Percentiles rank a stretch among this genome's conserved stretches.
These are phyloP conservation scores for Bathynomus jamesi DNA, from an alignment of 1,140 invertebrate species.

Conservation along the genomic window DNA sequence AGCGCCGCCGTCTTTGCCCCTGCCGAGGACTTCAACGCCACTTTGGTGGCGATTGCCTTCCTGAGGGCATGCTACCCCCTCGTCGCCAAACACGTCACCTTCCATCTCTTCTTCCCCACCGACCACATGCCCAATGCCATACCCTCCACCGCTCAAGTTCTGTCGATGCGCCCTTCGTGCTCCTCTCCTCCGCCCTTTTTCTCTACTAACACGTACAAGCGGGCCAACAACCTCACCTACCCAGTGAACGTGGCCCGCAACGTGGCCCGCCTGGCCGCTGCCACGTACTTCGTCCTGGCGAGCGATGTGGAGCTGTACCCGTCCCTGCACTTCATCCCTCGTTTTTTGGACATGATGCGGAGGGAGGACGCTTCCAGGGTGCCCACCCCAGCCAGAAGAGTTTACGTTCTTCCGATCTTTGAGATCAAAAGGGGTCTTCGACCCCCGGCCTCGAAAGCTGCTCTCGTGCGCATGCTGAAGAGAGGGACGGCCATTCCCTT, in stretches of 20 bases:
- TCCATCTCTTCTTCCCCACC: conserved; percentile 34
- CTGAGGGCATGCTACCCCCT: conserved; percentile 36
- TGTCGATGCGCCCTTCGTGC: conserved; percentile 20
- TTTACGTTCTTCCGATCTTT: conserved; percentile 74
- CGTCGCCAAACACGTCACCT: conserved; percentile 33
- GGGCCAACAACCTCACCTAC: conserved; percentile 64
- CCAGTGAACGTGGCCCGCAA: conserved; percentile 82
- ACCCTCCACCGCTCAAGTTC: conserved; percentile 21
- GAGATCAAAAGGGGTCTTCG: conserved; percentile 63
- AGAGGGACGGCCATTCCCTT: conserved; percentile 78
- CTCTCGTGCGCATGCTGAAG: conserved; percentile 63
- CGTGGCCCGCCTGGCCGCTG: conserved; percentile 68
- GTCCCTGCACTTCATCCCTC: conserved; percentile 27
- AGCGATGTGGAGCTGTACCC: conserved; percentile 85
- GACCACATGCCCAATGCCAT: conserved; percentile 32
- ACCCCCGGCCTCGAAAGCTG: conserved; percentile 65
- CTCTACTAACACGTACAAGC: conserved; percentile 61
- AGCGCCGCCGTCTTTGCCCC: conserved; percentile 68
- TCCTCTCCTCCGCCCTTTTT: conserved; percentile 24
- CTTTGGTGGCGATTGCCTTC: conserved; percentile 59
- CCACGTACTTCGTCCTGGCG: conserved; percentile 74
- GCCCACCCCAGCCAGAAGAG: conserved; percentile 51
- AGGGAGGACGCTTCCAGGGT: conserved; percentile 20
- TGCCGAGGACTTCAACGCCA: conserved; percentile 58
- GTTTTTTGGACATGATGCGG: conserved; percentile 37